Evolutionary conservation across 2,888 invertebrate species (phyloP), one percentile per base, ranked within the genome.

Genomic region (Ophion ventricosus): DNA sequence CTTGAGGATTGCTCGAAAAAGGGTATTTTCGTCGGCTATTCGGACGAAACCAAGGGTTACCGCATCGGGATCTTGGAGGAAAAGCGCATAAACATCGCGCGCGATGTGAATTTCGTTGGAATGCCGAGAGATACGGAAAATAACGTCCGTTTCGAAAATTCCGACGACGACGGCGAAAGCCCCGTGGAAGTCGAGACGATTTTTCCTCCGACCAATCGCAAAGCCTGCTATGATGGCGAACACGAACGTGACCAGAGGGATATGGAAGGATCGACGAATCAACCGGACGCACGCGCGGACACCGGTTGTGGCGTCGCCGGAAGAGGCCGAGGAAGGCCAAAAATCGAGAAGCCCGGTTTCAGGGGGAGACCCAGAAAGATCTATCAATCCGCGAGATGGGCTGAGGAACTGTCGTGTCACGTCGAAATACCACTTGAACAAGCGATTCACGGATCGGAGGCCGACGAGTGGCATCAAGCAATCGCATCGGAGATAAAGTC

Each of bases 11-110:
- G 70, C 2, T 69, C 69, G 1, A 54, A 23, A 10, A 14, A 77
- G 29, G 85, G 80, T 0, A 78, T 54, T 2, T 80, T 87, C 49
- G 57, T 87, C 2, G 86, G 84, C 26, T 87, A 87, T 43, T 67
- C 84, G 0, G 74, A 76, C 0, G 7, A 23, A 5, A 73, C 79
- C 0, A 85, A 85, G n/a, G 82, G 25, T 0, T 86, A 84, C 14
- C 29, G 85, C n/a, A 74, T 86, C 1, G 84, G 82, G 82, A 5
- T 35, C 2, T 70, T 77, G 0, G 63, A 67, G 1, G 23, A 40
- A 17, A 11, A 49, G n/a, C 67, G 70, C 2, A 5, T 85, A n/a
- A 72, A 84, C 1, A n/a, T 84, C 0, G 73, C 80, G 1, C 82
- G 84, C 0, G 82, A 29, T 20, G 57, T 57, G 57, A 57, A 57